Conservation (phyloP, 2,797 vertebrate species). For the Rhinella marina region DNA sequence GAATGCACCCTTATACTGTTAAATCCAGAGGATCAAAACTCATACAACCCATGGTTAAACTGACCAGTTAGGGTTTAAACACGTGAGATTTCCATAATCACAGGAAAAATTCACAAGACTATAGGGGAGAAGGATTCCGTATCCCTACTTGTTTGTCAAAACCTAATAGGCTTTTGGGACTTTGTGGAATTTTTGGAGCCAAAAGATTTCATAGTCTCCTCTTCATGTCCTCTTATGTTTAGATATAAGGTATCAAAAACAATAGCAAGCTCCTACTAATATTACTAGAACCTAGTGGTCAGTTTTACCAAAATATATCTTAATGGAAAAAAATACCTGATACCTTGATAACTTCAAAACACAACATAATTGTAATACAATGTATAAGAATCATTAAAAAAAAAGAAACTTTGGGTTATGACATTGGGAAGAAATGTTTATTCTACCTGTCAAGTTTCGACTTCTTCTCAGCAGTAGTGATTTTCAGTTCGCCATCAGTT, state of each 20-base stretch:
- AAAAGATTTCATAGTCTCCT: no score
- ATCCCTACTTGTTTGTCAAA: no score
- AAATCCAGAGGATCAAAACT: no score
- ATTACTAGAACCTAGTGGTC: background rate
- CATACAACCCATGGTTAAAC: no score
- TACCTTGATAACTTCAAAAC: background rate
- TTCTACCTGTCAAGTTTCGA: slow-evolving; percentile 88
- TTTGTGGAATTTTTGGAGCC: no score
- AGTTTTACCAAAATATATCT: background rate
- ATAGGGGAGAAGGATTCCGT: no score
- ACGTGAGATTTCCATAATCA: no score
- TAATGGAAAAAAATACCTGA: no score
- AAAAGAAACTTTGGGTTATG: background rate
- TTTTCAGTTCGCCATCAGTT: slow-evolving; percentile 91
- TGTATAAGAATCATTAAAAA: background rate
- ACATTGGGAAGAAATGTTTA: background rate
- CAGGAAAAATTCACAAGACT: no score
- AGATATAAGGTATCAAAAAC: background rate
- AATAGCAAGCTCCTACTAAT: background rate
- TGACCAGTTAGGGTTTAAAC: no score
- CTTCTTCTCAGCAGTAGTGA: slow-evolving; percentile 80
- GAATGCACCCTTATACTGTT: no score
- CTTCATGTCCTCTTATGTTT: background rate
- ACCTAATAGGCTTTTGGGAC: no score
- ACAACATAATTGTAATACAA: background rate